These are phyloP conservation scores for Imbricaverruca yamaguchii DNA, from an alignment of 2,888 invertebrate species.

Conservation along the genomic window DNA sequence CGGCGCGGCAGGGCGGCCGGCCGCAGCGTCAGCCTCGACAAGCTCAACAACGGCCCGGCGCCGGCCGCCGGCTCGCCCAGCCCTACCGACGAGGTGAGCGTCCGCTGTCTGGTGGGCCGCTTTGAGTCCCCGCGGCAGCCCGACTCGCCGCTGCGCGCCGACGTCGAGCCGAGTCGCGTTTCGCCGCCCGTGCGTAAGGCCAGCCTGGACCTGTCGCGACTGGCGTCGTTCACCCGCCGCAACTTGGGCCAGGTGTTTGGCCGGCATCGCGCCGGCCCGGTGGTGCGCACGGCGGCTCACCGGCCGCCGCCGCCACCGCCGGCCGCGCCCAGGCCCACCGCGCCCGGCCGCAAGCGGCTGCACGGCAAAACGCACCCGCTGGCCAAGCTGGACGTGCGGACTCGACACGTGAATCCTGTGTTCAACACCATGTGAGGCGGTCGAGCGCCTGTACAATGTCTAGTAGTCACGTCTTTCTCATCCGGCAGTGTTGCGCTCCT, in stretches of 20 bases:
- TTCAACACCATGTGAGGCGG: constrained; percentile 26
- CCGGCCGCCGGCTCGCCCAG: constrained; percentile 34
- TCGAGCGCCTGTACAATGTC: constrained; percentile 2
- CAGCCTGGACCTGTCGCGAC: constrained; percentile 37
- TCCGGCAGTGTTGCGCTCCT: background rate
- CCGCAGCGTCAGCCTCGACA: constrained; percentile 27
- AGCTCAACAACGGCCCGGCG: constrained; percentile 27
- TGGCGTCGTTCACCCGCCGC: constrained; percentile 23
- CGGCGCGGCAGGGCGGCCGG: background rate
- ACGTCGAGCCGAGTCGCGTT: constrained; percentile 46
- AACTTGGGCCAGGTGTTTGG: constrained; percentile 10
- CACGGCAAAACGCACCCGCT: constrained; percentile 89
- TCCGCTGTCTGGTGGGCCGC: constrained; percentile 44
- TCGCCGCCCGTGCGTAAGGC: constrained; percentile 41
- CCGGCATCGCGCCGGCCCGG: background rate
- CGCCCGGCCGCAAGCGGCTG: constrained; percentile 58
- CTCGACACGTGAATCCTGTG: constrained; percentile 25
- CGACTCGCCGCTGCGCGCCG: background rate
- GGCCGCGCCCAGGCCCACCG: background rate
- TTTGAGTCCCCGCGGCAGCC: constrained; percentile 24
- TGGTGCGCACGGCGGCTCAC: constrained; percentile 21
- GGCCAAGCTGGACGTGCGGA: constrained; percentile 59
- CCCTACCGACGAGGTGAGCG: constrained; percentile 40
- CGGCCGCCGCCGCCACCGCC: constrained; percentile 1
- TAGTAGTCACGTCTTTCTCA: constrained; percentile 7